Percentiles rank a stretch among this genome's conserved stretches.
These are phyloP conservation scores for Parnassius orleans DNA, from an alignment of 2,888 invertebrate species.

Conservation along the genomic window DNA sequence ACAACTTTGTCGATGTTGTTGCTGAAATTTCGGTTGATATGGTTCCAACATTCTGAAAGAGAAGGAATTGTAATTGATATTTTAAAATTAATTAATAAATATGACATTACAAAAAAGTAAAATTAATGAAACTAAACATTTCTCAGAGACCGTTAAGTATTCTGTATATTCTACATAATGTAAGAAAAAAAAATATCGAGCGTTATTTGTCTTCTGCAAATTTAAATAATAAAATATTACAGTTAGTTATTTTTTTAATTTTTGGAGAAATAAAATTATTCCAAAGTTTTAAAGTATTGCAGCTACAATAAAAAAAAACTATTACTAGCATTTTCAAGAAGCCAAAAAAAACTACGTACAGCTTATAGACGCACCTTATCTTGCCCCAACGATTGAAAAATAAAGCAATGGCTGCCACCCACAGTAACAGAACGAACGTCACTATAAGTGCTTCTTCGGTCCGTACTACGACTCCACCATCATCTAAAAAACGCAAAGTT, in stretches of 20 bases:
- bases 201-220: too few species aligned
- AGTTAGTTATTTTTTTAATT: too few species aligned
- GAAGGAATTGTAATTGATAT: too few species aligned
- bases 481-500: slow-evolving; percentile 50
- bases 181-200: too few species aligned
- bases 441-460: slow-evolving; percentile 93
- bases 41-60: slow-evolving; percentile 89
- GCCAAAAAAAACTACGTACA: slow-evolving; percentile 65
- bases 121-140: too few species aligned
- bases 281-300: background rate
- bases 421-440: slow-evolving; percentile 90
- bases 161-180: too few species aligned
- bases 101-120: too few species aligned
- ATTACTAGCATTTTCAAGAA: background rate
- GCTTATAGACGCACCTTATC: slow-evolving; percentile 84
- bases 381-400: slow-evolving; percentile 98
- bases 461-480: slow-evolving; percentile 87
- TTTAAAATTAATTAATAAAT: too few species aligned
- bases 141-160: too few species aligned
- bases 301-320: background rate
- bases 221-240: too few species aligned
- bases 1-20: slow-evolving; percentile 90
- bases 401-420: slow-evolving; percentile 93
- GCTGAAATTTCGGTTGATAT: slow-evolving; percentile 94
- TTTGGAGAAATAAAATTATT: too few species aligned